A percentile compares a stretch with the other conserved stretches of the same genome.
phyloP scores from a whole-genome alignment of 1,140 invertebrate species.

The Scaptomyza pallida region DNA sequence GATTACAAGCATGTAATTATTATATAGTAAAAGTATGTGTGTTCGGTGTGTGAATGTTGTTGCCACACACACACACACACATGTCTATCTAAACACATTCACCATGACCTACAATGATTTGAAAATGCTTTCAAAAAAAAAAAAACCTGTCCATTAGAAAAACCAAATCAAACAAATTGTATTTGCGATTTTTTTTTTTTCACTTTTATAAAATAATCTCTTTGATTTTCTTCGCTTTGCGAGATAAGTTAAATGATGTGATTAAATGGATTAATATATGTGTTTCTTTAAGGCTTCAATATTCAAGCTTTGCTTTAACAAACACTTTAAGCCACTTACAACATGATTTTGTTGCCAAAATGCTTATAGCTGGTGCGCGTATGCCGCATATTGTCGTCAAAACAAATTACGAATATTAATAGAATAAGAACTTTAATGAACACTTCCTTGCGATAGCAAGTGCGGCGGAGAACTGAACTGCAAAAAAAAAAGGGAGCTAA shows the following conservation, averaged over 20 bases:
- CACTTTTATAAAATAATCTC: background rate
- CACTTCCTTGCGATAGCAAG: conserved; percentile 38
- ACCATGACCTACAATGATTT: conserved; percentile 60
- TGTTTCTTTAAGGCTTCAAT: no score
- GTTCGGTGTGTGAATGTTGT: background rate
- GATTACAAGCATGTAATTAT: conserved; percentile 44
- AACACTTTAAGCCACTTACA: conserved; percentile 27
- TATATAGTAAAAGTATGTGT: no score
- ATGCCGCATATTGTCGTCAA: no score
- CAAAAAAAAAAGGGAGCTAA: background rate
- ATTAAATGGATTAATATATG: background rate
- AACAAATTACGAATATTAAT: no score
- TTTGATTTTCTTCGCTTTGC: no score
- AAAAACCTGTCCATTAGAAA: conserved; percentile 24
- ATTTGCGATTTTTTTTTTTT: background rate
- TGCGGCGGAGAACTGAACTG: conserved; percentile 33
- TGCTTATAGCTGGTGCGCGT: no score
- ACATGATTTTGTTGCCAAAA: conserved; percentile 3
- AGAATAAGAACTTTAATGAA: background rate
- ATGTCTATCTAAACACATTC: conserved; percentile 45
- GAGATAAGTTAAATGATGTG: no score
- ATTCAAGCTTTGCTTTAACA: no score
- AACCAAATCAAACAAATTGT: conserved; percentile 10
- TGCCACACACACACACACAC: conserved; percentile 16
- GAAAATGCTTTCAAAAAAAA: conserved; percentile 10